Conservation (phyloP, 2,113 vertebrate species). For the Mandrillus leucophaeus region DNA sequence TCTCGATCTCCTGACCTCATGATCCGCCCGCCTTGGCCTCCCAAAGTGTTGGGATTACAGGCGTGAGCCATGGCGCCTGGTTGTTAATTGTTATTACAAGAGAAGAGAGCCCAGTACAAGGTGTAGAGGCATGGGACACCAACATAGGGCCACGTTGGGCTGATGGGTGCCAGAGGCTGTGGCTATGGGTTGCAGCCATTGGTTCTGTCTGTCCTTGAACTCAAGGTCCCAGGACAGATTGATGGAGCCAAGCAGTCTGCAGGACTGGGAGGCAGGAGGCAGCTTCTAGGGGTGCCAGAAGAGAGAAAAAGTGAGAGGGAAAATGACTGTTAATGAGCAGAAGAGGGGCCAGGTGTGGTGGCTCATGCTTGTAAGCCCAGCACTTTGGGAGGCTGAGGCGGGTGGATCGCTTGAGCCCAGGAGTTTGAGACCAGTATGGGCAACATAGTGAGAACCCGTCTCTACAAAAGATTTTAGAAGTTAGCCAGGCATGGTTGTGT, state of each 20-base stretch:
- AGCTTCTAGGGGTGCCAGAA: background rate
- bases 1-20: no score
- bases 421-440: no score
- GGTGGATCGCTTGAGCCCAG: no score
- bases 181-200: background rate
- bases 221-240: background rate
- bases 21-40: rapidly evolving
- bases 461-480: no score
- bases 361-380: no score
- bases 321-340: background rate
- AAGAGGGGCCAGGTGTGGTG: background rate
- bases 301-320: background rate
- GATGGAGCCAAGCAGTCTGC: background rate
- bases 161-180: no score
- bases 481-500: no score
- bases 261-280: background rate
- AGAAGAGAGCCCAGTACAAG: background rate
- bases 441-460: no score
- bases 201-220: background rate
- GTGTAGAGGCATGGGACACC: background rate
- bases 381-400: no score
- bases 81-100: background rate
- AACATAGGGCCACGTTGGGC: rapidly evolving
- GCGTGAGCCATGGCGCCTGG: no score
- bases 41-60: no score